A percentile compares a stretch with the other conserved stretches of the same genome.
Evolutionary conservation across 2,113 vertebrate species (phyloP).

Genomic region (Spea multiplicata): DNA sequence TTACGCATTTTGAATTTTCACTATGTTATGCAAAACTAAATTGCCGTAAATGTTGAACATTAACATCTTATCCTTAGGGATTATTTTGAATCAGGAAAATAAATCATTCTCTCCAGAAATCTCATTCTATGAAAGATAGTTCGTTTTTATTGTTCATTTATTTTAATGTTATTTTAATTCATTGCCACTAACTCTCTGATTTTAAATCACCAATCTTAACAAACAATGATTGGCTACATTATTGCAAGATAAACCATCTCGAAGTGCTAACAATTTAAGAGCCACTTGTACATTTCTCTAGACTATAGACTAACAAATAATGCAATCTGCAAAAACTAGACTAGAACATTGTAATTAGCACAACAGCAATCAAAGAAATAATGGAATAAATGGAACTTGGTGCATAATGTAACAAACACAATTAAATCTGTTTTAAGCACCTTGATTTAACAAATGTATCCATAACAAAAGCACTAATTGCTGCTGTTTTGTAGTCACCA

Average conservation of each 20-base stretch:
- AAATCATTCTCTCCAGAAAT: background rate
- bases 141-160: background rate
- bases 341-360: constrained; percentile 28
- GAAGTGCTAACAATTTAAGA: background rate
- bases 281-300: background rate
- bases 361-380: constrained; percentile 24
- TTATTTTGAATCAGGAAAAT: constrained; percentile 1
- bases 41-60: background rate
- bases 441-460: constrained; percentile 15
- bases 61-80: background rate
- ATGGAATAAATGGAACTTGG: constrained; percentile 19
- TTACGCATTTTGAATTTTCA: background rate
- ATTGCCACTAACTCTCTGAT: background rate
- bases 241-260: too few species aligned
- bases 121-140: background rate
- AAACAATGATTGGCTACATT: too few species aligned
- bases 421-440: constrained; percentile 33
- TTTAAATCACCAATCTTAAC: background rate
- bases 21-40: background rate
- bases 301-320: background rate
- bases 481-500: background rate
- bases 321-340: constrained; percentile 18
- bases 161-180: constrained; percentile 5
- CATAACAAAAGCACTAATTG: background rate
- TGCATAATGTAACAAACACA: constrained; percentile 12